Evolutionary conservation across 1,140 invertebrate species (phyloP).

Genomic region (Drosophila bipectinata): DNA sequence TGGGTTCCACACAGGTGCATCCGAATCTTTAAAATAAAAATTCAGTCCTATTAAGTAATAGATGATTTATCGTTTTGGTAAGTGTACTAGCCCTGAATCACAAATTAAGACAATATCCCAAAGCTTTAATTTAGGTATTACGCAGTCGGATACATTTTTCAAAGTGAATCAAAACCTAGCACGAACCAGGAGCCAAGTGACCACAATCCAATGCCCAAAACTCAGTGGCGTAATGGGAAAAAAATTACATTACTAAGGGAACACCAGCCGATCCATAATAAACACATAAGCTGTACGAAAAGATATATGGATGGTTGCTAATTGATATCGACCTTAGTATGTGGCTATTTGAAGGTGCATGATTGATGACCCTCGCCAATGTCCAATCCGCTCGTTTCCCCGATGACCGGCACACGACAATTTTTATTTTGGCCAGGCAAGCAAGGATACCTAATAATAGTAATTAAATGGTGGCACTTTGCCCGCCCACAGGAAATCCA

Average conservation of each 20-base stretch:
- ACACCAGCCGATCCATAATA: conserved; percentile 11
- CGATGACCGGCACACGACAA: conserved; percentile 14
- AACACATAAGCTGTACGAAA: not conserved
- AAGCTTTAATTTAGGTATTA: conserved; percentile 14
- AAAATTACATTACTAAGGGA: conserved; percentile 29
- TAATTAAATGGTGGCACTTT: conserved; percentile 61
- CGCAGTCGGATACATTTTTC: not conserved
- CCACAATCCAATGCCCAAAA: conserved; percentile 17
- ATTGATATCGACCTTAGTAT: conserved; percentile 36
- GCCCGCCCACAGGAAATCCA: conserved; percentile 40
- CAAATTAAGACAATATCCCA: not conserved
- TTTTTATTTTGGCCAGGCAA: conserved; percentile 12
- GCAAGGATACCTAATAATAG: conserved; percentile 53
- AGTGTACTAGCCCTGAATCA: not conserved
- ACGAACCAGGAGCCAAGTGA: conserved; percentile 20
- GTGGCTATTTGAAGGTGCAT: conserved; percentile 33
- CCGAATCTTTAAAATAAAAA: too few relatives aligned
- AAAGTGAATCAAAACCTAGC: conserved; percentile 29
- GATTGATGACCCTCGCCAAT: conserved; percentile 58
- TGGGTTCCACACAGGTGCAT: not conserved
- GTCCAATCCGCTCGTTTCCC: conserved; percentile 16
- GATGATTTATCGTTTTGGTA: not conserved
- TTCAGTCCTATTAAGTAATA: not conserved
- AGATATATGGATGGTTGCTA: conserved; percentile 49
- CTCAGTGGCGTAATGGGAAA: conserved; percentile 43